Base-by-base conservation (phyloP, 2,113 vertebrate genomes). In the Bolborhynchus lineola region DNA sequence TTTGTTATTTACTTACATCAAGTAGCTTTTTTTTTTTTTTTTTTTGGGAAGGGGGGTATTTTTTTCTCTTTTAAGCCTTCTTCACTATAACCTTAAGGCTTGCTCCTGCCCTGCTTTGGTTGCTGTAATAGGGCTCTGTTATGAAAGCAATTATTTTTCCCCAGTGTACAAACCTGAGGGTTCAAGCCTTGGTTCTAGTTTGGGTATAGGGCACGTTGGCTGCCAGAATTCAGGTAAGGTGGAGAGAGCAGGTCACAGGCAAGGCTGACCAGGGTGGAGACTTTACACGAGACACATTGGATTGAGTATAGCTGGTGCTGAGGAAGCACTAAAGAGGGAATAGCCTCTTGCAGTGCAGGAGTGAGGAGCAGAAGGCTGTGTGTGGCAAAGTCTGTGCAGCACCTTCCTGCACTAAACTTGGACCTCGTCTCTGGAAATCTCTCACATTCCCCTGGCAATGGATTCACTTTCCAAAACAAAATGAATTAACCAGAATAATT, bases 381-480 rank as follows among this genome's bases (percentile, higher is more conserved):
- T 82, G 90, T 94, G 95, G 95, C 93, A 85, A 90, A 90, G 71
- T 35, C 93, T 88, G 59, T 17, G 23, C 44, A 84, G 70, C 86
- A 92, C 91, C 77, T 91, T 94, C 93, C 74, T 63, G 44, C 81
- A 65, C 70, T 84, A 74, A 92, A 91, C 59, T 86, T 95, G 92
- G 95, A 95, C n/a, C 37, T 33, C 10, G 25, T 23, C 59, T 89
- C 79, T 96, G 95, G 92, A 95, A 96, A 80, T 75, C 59, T 95
- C 85, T 88, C 21, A 2, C 93, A 87, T 95, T 94, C 90, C 55
- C 93, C 84, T 97, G 95, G 94, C 95, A 95, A 95, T 1, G 0
- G 80, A 95, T 92, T 90, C 68, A 90, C 57, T 96, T 96, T 97
- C 90, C 97, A 95, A 96, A 97, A 96, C 94, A 95, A 94, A 95